Base-by-base conservation (phyloP, 2,113 vertebrate genomes). In the Odobenus rosmarus region DNA sequence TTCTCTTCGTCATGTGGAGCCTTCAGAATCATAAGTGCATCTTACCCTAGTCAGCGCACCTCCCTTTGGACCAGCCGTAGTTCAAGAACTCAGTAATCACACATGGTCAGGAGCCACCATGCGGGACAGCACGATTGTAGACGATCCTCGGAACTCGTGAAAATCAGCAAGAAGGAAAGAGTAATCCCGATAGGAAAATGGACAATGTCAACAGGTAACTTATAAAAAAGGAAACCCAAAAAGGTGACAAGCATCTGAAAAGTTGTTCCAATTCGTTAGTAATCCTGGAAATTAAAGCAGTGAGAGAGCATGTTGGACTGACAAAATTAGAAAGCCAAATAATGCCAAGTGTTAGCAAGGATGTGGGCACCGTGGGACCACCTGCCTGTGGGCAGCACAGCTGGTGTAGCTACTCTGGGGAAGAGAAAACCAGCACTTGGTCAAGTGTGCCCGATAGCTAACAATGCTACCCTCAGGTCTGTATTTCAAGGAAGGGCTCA, bases 361-460 rank as follows among this genome's bases (percentile, higher is more conserved):
- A 14, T 7, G 11, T 49, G 28, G n/a, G n/a, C 1, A 4, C 39
- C 21, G 0, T 15, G 7, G 23, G 33, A 10, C 5, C 42, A 74
- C 33, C 0, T 16, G 26, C 33, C 42, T 1, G 4, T 5, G 23
- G 28, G 8, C 61, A 39, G 77, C 67, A 3, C 8, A 39, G 26
- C 14, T 0, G 18, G 23, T 57, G 5, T 33, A 28, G 53, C 21
- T 28, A 1, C 61, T 13, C 59, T 9, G 18, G 21, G 33, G 21
- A 21, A 28, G n/a, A 31, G 87, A 4, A 81, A 6, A 1, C 19
- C 15, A 39, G 53, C 71, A 7, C 31, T 46, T 23, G 7, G 21
- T n/a, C 19, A 1, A 4, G 7, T 9, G 0, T 6, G 19, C 39
- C 33, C 26, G 0, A 1, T 0, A 24, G n/a, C 14, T 36, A 77